phyloP scores from a whole-genome alignment of 2,888 invertebrate genomes.

The Balanococcus diminutus region DNA sequence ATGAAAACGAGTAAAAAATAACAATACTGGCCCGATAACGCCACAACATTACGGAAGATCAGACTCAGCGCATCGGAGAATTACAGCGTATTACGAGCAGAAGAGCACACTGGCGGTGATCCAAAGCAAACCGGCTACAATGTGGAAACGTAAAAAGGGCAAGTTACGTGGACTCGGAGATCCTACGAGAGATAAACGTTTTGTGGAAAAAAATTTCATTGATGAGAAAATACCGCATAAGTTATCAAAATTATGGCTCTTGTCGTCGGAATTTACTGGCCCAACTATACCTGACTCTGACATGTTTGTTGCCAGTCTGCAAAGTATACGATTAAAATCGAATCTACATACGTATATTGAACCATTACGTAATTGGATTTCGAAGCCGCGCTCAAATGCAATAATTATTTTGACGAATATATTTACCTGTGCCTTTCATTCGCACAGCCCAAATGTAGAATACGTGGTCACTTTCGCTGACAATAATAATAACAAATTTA shows the following conservation, averaged over 20 bases:
- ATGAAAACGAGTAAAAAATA: not conserved
- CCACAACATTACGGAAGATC: not conserved
- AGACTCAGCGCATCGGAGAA: not conserved
- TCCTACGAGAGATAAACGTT: not conserved
- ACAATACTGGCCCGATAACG: not conserved
- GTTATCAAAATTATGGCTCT: too few species aligned
- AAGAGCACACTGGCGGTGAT: not conserved
- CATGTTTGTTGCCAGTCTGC: not conserved
- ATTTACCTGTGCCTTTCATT: not conserved
- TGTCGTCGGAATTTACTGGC: not conserved
- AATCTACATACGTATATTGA: not conserved
- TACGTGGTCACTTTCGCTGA: slow-evolving; percentile 37
- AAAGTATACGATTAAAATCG: not conserved
- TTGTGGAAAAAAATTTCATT: not conserved
- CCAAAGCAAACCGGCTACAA: not conserved
- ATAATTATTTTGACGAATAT: slow-evolving; percentile 32
- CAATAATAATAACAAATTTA: slow-evolving; percentile 17
- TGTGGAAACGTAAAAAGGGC: not conserved
- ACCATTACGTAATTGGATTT: not conserved
- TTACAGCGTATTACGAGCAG: not conserved
- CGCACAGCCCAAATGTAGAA: not conserved
- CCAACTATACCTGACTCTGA: not conserved
- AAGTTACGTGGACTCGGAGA: not conserved
- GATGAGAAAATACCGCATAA: not conserved
- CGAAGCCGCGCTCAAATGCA: not conserved